phyloP scores from a whole-genome alignment of 2,888 invertebrate genomes.

The Xylophagus ater region DNA sequence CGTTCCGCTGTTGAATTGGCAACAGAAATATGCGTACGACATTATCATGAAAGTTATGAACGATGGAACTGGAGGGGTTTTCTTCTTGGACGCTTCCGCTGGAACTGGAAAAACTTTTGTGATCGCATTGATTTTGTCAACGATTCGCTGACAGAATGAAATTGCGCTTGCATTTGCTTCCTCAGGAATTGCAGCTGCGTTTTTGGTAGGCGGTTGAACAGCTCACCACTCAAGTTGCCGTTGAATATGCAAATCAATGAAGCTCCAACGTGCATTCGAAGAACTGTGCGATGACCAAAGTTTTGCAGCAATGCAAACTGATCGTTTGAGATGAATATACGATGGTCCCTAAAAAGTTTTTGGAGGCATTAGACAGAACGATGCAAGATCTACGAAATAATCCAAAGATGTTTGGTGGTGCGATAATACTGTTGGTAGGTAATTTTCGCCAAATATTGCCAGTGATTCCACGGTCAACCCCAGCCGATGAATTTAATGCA shows the following conservation, averaged over 20 bases:
- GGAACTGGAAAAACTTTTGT: constrained; percentile 15
- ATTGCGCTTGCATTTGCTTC: constrained; percentile 20
- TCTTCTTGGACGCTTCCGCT: constrained; percentile 15
- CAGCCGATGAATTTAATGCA: constrained; percentile 21
- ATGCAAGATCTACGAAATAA: constrained; percentile 20
- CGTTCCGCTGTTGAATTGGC: constrained; percentile 11
- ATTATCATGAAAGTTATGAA: constrained; percentile 6
- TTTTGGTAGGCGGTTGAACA: constrained; percentile 22
- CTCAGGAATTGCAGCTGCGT: constrained; percentile 21
- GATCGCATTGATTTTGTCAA: constrained; percentile 13
- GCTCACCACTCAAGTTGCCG: constrained; percentile 18
- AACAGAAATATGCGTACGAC: constrained; percentile 9
- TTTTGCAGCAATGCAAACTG: constrained; percentile 23
- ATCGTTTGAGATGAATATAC: constrained; percentile 26
- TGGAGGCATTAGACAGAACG: constrained; percentile 24
- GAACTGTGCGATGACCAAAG: constrained; percentile 25
- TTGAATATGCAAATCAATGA: constrained; percentile 22
- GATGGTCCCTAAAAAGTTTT: constrained; percentile 24
- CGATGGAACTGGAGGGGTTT: constrained; percentile 12
- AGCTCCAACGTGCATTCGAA: constrained; percentile 24
- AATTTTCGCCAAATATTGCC: constrained; percentile 26
- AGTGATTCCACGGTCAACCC: constrained; percentile 20
- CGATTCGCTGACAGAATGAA: constrained; percentile 9
- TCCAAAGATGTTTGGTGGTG: constrained; percentile 15
- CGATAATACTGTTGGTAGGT: constrained; percentile 20